phyloP scores from a whole-genome alignment of 2,888 invertebrate species.

The Nebria brevicollis region DNA sequence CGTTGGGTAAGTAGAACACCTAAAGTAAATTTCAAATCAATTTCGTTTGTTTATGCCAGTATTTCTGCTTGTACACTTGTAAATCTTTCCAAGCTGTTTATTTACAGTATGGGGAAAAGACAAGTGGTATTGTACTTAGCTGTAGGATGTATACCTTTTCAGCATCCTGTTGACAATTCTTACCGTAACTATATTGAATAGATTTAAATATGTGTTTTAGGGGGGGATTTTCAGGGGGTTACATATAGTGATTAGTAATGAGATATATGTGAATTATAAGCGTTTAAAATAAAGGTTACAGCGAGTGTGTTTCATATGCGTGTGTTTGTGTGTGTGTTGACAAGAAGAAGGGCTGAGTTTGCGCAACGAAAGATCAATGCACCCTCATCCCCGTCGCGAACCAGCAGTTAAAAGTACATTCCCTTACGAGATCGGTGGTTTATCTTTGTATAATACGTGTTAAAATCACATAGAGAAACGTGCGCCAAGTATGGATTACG shows the following conservation, averaged over 20 bases:
- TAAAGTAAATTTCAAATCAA: background rate
- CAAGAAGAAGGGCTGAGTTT: constrained; percentile 30
- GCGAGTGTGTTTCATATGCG: constrained; percentile 1
- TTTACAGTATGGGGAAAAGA: background rate
- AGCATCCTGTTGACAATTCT: background rate
- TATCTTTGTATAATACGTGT: constrained; percentile 18
- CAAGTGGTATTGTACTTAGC: no score
- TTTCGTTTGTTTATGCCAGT: background rate
- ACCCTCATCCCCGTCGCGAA: constrained; percentile 23
- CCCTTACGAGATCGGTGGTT: constrained; percentile 1
- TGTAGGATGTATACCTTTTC: no score
- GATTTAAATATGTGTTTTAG: background rate
- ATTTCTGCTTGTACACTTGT: background rate
- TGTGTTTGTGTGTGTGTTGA: constrained; percentile 12
- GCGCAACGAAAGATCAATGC: constrained; percentile 46
- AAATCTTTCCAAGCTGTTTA: background rate
- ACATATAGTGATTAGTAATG: background rate
- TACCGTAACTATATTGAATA: background rate
- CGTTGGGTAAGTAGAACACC: constrained; percentile 57
- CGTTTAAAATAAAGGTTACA: background rate
- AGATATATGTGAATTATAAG: background rate
- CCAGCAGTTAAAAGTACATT: constrained; percentile 26
- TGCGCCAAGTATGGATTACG: background rate
- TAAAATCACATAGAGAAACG: constrained; percentile 5
- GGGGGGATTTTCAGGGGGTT: background rate